Evolutionary conservation across 64 coral and sea anemone species (phyloP).

Genomic region (Montipora foliosa): DNA sequence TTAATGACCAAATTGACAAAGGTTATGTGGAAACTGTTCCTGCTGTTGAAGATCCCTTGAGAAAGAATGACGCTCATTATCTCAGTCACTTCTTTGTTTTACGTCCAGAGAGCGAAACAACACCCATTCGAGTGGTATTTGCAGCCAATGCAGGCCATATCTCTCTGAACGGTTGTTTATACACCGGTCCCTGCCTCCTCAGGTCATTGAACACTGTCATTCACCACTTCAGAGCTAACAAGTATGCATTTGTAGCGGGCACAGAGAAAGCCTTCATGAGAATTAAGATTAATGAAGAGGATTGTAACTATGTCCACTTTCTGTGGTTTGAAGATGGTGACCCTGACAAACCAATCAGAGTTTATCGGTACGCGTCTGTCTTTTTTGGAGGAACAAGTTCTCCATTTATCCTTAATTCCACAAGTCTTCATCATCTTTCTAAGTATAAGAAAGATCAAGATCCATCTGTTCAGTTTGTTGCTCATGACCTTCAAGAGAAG

Average conservation of each 20-base stretch:
- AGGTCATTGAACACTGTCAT: slow-evolving; percentile 10
- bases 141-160: slow-evolving; percentile 61
- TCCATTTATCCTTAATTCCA: slow-evolving; percentile 35
- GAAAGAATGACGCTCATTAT: slow-evolving; percentile 31
- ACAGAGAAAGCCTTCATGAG: slow-evolving; percentile 40
- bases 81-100: slow-evolving; percentile 44
- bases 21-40: slow-evolving; percentile 19
- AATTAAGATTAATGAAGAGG: slow-evolving; percentile 58
- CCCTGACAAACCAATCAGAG: slow-evolving; percentile 26
- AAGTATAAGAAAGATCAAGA: slow-evolving; percentile 24
- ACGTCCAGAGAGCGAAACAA: slow-evolving; percentile 9
- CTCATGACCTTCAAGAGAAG: slow-evolving; percentile 35
- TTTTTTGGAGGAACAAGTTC: slow-evolving; percentile 34
- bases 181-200: slow-evolving; percentile 21
- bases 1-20: slow-evolving; percentile 17
- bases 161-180: slow-evolving; percentile 47
- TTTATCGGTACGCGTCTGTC: slow-evolving; percentile 19
- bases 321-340: slow-evolving; percentile 54
- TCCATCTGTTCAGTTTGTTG: not conserved
- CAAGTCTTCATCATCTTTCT: slow-evolving; percentile 34
- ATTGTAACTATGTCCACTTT: slow-evolving; percentile 38
- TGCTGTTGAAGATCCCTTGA: slow-evolving; percentile 9
- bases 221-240: slow-evolving; percentile 41
- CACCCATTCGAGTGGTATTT: slow-evolving; percentile 58
- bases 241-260: slow-evolving; percentile 63